Conservation (phyloP, 2,113 vertebrate species). For the Trogon melanurus region DNA sequence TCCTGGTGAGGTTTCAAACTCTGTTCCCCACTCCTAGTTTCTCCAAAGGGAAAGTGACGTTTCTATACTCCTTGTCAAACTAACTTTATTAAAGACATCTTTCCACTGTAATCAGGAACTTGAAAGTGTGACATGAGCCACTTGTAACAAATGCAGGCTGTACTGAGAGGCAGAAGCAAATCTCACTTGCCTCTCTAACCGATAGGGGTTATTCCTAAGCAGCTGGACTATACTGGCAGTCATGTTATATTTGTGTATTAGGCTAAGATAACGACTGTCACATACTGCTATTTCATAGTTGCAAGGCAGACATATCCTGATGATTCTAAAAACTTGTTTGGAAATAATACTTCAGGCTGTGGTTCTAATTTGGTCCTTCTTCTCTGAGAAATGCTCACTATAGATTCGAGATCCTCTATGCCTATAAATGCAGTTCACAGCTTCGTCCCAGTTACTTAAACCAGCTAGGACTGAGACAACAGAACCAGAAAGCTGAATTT, state of each 20-base stretch:
- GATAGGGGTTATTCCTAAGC: background rate
- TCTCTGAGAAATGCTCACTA: background rate
- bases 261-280: background rate
- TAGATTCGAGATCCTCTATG: background rate
- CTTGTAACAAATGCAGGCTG: background rate
- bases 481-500: background rate
- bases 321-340: background rate
- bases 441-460: background rate
- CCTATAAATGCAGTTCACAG: conserved; percentile 4
- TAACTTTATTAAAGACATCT: background rate
- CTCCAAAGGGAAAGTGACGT: background rate
- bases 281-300: background rate
- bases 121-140: background rate
- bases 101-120: background rate
- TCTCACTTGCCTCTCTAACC: background rate
- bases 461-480: background rate
- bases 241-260: accelerated
- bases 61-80: background rate
- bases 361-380: background rate
- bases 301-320: background rate
- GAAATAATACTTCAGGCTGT: background rate
- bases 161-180: background rate
- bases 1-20: background rate
- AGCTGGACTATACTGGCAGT: background rate
- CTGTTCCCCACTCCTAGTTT: background rate